A percentile compares a stretch with the other conserved stretches of the same genome.
Conservation (phyloP, 2,113 vertebrate genomes). For the Halichoeres trimaculatus region DNA sequence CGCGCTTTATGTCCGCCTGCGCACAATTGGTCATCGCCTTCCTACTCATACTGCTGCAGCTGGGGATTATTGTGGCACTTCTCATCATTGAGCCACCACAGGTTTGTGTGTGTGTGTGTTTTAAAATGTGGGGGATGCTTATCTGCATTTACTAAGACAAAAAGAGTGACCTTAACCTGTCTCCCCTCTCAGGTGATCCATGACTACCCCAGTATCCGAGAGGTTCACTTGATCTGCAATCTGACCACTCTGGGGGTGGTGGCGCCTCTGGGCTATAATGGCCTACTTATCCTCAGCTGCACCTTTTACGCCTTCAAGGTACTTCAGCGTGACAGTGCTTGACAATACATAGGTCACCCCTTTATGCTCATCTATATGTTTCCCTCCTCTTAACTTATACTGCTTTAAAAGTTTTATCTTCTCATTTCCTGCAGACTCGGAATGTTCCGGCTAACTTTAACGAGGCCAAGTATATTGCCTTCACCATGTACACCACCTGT, state of each 20-base stretch:
- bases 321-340: not conserved
- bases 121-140: slow-evolving; percentile 1
- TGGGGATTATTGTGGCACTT: slow-evolving; percentile 95
- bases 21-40: slow-evolving; percentile 97
- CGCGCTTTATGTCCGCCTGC: slow-evolving; percentile 98
- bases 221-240: slow-evolving; percentile 98
- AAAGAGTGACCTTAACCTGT: not conserved
- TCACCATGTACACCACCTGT: slow-evolving; percentile 99
- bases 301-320: slow-evolving; percentile 99
- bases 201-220: slow-evolving; percentile 95
- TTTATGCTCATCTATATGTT: not conserved
- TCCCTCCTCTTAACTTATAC: not conserved
- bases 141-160: slow-evolving; percentile 13
- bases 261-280: slow-evolving; percentile 97
- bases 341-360: not conserved
- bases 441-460: slow-evolving; percentile 99
- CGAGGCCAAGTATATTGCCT: slow-evolving; percentile 98
- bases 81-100: slow-evolving; percentile 94
- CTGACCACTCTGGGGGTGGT: slow-evolving; percentile 97
- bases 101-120: slow-evolving; percentile 52
- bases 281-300: slow-evolving; percentile 96
- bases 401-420: not conserved
- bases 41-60: slow-evolving; percentile 94
- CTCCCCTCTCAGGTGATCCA: slow-evolving; percentile 84
- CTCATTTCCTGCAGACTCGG: slow-evolving; percentile 83